Evolutionary conservation across 1,140 invertebrate genomes (phyloP), one percentile per base, ranked within the genome.

Genomic region (Euwallacea fornicatus): DNA sequence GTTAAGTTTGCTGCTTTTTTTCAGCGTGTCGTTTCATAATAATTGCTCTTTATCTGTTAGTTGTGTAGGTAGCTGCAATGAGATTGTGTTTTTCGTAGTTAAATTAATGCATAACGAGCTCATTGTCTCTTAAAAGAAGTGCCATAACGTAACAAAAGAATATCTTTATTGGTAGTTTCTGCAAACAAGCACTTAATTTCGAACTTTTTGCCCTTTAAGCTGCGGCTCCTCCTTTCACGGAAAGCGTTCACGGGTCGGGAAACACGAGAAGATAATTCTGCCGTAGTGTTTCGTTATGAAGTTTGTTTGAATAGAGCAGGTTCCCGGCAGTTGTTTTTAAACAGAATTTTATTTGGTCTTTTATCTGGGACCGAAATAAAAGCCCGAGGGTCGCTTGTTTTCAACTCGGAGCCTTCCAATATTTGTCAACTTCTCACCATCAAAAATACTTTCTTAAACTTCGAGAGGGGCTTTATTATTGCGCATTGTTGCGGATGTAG

Each of bases 231-330:
- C 11, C 47, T 69, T 69, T 62, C 33, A 54, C 41, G 55, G 60
- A 56, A 55, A 69, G 42, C 67, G 50, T 69, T 69, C 59, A 69
- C 67, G 67, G 67, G 41, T 59, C 67, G 67, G 41, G 67, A 58
- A 69, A 69, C 67, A 69, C 67, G 67, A 69, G 58, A 69, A 69
- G 67, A 69, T 69, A 69, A 69, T 69, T 69, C 59, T 69, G 59
- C 33, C 33, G 46, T 43, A 69, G 67, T 69, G 67, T 69, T 62
- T 69, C 67, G 59, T 69, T 69, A 69, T 69, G 42, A 69, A 69
- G 67, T 69, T 69, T 69, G 67, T 69, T 69, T 69, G 67, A 69
- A 69, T 69, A 69, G 67, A 62, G 53, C 58, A 69, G 67, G 46
- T 69, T 69, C 42, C 43, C 44, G 42, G 67, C 60, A 69, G 67